These are phyloP conservation scores for Eupeodes luniger DNA, from an alignment of 2,888 invertebrate species.

Conservation along the genomic window DNA sequence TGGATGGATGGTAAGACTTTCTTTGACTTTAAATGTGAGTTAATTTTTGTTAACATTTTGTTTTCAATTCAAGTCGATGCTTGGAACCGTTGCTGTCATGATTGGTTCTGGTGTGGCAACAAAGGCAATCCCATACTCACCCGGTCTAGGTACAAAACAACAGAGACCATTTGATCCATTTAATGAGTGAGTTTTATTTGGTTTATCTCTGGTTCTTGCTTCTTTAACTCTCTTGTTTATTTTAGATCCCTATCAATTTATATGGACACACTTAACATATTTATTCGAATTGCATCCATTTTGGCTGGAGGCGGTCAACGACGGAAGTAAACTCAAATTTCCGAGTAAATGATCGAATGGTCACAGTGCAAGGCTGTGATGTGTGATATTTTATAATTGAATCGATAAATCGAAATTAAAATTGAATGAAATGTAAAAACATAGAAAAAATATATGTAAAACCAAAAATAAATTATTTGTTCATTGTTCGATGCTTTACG, in stretches of 20 bases:
- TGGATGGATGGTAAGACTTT: slow-evolving; percentile 81
- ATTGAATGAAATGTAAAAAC: slow-evolving; percentile 6
- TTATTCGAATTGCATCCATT: slow-evolving; percentile 96
- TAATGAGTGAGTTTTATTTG: slow-evolving; percentile 91
- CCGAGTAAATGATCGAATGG: background rate
- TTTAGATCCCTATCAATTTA: slow-evolving; percentile 95
- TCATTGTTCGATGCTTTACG: background rate
- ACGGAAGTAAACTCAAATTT: slow-evolving; percentile 85
- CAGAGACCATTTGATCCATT: slow-evolving; percentile 94
- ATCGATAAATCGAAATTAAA: background rate
- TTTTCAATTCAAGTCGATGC: slow-evolving; percentile 85
- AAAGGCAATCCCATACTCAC: slow-evolving; percentile 92
- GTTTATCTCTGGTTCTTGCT: background rate
- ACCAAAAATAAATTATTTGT: slow-evolving; percentile 16
- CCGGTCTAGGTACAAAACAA: slow-evolving; percentile 83
- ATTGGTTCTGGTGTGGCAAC: slow-evolving; percentile 94
- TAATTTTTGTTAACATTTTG: background rate
- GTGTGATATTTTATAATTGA: slow-evolving; percentile 64
- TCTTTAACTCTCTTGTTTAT: background rate
- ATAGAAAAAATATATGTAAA: slow-evolving; percentile 19
- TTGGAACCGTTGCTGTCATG: slow-evolving; percentile 92
- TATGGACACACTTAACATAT: slow-evolving; percentile 98
- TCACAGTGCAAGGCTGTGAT: background rate
- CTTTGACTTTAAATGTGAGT: slow-evolving; percentile 77
- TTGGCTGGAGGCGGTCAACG: slow-evolving; percentile 90